Evolutionary conservation across 2,888 invertebrate genomes (phyloP).

Genomic region (Diaphora mendica): DNA sequence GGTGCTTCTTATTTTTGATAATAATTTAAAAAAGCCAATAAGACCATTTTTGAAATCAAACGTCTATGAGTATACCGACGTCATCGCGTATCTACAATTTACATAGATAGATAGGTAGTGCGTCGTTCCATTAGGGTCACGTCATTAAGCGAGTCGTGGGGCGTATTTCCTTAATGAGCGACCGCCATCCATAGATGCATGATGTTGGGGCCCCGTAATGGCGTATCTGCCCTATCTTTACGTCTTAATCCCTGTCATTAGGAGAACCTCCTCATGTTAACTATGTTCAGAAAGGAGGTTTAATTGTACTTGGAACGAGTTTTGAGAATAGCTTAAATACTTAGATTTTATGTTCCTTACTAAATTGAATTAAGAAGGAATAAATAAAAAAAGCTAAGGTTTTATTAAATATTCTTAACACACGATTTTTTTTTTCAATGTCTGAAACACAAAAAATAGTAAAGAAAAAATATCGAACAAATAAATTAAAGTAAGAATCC

Average conservation of each 20-base stretch:
- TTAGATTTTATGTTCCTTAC: slow-evolving; percentile 2
- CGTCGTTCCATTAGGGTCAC: slow-evolving; percentile 57
- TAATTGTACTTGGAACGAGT: slow-evolving; percentile 37
- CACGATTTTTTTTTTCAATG: not conserved
- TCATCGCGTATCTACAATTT: slow-evolving; percentile 23
- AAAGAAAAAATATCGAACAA: not conserved
- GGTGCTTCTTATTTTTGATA: not conserved
- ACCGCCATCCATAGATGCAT: slow-evolving; percentile 72
- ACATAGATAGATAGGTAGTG: slow-evolving; percentile 21
- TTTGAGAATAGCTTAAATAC: slow-evolving; percentile 23
- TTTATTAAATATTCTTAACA: not conserved
- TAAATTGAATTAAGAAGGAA: slow-evolving; percentile 21
- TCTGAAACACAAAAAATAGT: not conserved
- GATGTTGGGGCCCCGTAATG: slow-evolving; percentile 66
- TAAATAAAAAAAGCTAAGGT: not conserved
- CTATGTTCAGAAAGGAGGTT: slow-evolving; percentile 44
- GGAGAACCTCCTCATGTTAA: slow-evolving; percentile 54
- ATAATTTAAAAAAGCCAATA: not conserved
- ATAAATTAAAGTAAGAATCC: not conserved
- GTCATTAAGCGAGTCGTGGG: slow-evolving; percentile 61
- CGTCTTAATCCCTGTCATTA: slow-evolving; percentile 81
- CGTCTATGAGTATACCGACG: slow-evolving; percentile 24
- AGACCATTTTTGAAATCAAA: not conserved
- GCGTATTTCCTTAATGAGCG: slow-evolving; percentile 71
- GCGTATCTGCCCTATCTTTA: slow-evolving; percentile 72